Evolutionary conservation across 2,888 invertebrate genomes (phyloP).

Genomic region (Drosophila macrospina): DNA sequence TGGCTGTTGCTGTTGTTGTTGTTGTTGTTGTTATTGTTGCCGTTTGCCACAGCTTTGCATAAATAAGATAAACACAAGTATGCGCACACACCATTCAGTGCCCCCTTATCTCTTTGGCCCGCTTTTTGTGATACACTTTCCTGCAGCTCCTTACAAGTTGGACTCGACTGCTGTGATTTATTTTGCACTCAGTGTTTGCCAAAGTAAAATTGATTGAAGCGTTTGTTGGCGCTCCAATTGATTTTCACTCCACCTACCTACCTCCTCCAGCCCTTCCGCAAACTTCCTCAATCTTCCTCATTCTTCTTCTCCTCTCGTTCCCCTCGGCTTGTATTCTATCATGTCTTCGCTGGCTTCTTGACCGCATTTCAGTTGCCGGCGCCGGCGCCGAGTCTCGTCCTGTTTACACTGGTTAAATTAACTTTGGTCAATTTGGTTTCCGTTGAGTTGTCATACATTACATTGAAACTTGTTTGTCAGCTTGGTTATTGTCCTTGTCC

Average conservation of each 20-base stretch:
- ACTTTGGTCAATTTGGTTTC: slow-evolving; percentile 80
- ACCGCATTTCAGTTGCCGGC: slow-evolving; percentile 45
- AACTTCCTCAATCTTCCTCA: not conserved
- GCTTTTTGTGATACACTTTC: not conserved
- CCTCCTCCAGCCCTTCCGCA: no score
- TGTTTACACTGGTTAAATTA: slow-evolving; percentile 80
- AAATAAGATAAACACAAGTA: slow-evolving; percentile 80
- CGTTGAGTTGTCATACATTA: slow-evolving; percentile 52
- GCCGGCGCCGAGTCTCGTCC: slow-evolving; percentile 31
- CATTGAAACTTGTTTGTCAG: slow-evolving; percentile 38
- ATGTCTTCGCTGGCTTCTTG: slow-evolving; percentile 24
- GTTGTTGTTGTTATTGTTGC: slow-evolving; percentile 41
- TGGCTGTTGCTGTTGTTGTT: slow-evolving; percentile 10
- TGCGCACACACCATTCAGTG: slow-evolving; percentile 37
- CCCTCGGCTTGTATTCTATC: slow-evolving; percentile 16
- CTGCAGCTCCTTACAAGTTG: slow-evolving; percentile 49
- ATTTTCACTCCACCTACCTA: slow-evolving; percentile 56
- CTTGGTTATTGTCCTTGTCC: not conserved
- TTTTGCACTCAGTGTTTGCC: slow-evolving; percentile 81
- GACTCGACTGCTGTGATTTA: slow-evolving; percentile 74
- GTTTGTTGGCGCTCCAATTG: slow-evolving; percentile 78
- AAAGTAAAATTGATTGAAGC: slow-evolving; percentile 82
- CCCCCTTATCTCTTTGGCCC: not conserved
- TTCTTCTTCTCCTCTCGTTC: not conserved
- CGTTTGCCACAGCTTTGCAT: slow-evolving; percentile 78